Evolutionary conservation across 2,888 invertebrate species (phyloP).

Genomic region (Torymus auratus): DNA sequence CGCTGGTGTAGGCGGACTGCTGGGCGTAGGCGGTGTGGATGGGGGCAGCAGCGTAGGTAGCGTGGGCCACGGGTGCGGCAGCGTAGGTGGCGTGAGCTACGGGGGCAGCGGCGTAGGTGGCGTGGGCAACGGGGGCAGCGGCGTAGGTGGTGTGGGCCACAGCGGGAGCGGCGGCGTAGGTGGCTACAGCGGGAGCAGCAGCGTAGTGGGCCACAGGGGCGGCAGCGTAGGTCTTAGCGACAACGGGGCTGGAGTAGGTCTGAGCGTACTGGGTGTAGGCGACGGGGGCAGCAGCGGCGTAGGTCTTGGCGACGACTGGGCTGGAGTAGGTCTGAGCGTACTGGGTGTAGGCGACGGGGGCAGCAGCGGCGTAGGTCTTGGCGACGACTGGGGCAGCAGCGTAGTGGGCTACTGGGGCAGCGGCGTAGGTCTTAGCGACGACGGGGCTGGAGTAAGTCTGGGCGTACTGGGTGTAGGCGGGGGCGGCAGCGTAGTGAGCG

Average conservation of each 20-base stretch:
- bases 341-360: slow-evolving; percentile 58
- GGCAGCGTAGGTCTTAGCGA: slow-evolving; percentile 28
- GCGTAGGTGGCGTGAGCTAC: slow-evolving; percentile 66
- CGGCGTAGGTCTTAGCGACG: slow-evolving; percentile 11
- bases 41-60: slow-evolving; percentile 25
- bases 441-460: no score
- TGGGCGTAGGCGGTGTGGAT: slow-evolving; percentile 6
- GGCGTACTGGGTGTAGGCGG: no score
- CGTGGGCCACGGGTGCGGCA: slow-evolving; percentile 49
- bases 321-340: slow-evolving; percentile 33
- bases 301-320: background rate
- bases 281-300: slow-evolving; percentile 76
- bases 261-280: slow-evolving; percentile 59
- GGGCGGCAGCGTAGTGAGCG: slow-evolving; percentile 61
- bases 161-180: slow-evolving; percentile 62
- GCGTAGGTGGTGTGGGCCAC: slow-evolving; percentile 58
- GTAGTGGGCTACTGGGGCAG: slow-evolving; percentile 8
- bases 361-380: slow-evolving; percentile 61
- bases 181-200: slow-evolving; percentile 62
- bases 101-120: slow-evolving; percentile 70
- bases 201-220: slow-evolving; percentile 22
- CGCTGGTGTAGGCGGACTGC: slow-evolving; percentile 16
- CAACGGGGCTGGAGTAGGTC: slow-evolving; percentile 47
- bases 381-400: background rate
- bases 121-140: slow-evolving; percentile 23